Percentiles rank a stretch among this genome's conserved stretches.
phyloP scores from a whole-genome alignment of 1,140 invertebrate genomes.

The Babylonia areolata region DNA sequence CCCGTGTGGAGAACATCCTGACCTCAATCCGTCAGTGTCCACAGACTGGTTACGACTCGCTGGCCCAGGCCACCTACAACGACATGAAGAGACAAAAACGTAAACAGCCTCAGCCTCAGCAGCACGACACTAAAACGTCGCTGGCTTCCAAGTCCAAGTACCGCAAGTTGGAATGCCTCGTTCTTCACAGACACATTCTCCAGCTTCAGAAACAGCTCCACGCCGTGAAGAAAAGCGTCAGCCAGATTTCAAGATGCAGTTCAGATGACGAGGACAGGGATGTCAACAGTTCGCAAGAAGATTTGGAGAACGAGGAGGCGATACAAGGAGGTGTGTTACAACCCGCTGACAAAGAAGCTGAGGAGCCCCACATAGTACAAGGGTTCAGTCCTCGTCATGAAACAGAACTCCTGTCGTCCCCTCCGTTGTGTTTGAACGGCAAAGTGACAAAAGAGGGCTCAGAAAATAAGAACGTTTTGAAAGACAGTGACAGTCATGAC shows the following conservation, averaged over 20 bases:
- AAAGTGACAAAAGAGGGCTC: neutral
- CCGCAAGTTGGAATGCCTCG: slow-evolving; percentile 83
- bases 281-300: neutral
- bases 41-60: slow-evolving; percentile 69
- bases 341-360: neutral
- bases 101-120: slow-evolving; percentile 97
- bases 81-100: slow-evolving; percentile 92
- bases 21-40: slow-evolving; percentile 92
- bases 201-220: slow-evolving; percentile 92
- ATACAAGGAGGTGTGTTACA: slow-evolving; percentile 38
- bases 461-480: neutral
- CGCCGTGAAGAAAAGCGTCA: slow-evolving; percentile 91
- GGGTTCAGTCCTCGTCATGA: slow-evolving; percentile 18
- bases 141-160: slow-evolving; percentile 74
- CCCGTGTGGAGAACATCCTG: slow-evolving; percentile 95
- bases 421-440: neutral
- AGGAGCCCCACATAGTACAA: neutral
- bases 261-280: slow-evolving; percentile 74
- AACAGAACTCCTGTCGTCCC: neutral
- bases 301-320: slow-evolving; percentile 9
- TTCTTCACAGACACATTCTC: slow-evolving; percentile 88
- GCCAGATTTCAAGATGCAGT: slow-evolving; percentile 91
- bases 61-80: slow-evolving; percentile 75
- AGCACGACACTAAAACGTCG: slow-evolving; percentile 82
- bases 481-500: neutral